A percentile compares a stretch with the other conserved stretches of the same genome.
These are phyloP conservation scores for Virgularia gustaviana DNA, from an alignment of 92 coral and sea anemone genomes.

Conservation along the genomic window DNA sequence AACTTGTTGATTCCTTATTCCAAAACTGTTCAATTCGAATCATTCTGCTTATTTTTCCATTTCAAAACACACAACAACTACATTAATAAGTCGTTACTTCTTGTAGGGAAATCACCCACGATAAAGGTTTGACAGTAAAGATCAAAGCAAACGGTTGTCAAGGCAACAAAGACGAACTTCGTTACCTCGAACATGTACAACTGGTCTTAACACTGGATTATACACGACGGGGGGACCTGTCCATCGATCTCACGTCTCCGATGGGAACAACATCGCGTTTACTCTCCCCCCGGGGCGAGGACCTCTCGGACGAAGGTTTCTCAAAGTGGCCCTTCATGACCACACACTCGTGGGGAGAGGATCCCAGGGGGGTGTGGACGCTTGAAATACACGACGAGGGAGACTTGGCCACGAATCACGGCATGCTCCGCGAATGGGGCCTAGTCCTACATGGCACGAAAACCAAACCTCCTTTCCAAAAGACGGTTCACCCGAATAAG, in stretches of 20 bases:
- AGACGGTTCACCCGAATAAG: constrained; percentile 61
- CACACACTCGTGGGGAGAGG: constrained; percentile 99
- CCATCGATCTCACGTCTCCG: constrained; percentile 86
- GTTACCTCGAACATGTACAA: constrained; percentile 93
- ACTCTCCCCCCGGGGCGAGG: constrained; percentile 88
- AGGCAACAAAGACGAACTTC: constrained; percentile 75
- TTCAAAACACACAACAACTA: no score
- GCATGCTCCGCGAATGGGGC: constrained; percentile 90
- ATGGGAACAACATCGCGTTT: constrained; percentile 98
- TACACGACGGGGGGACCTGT: constrained; percentile 90
- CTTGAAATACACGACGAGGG: constrained; percentile 92
- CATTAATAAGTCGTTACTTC: no score
- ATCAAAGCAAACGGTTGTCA: constrained; percentile 95
- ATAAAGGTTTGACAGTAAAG: constrained; percentile 73
- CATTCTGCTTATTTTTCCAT: no score
- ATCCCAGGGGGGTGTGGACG: constrained; percentile 97
- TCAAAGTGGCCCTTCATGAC: constrained; percentile 99
- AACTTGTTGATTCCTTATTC: no score
- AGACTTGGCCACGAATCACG: constrained; percentile 74
- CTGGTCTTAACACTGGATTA: constrained; percentile 84
- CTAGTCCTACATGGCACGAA: constrained; percentile 91
- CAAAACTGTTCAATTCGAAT: no score
- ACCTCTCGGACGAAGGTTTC: constrained; percentile 96
- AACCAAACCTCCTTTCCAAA: constrained; percentile 82
- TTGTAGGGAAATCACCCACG: constrained; percentile 60